These are phyloP conservation scores for Drosophila pachea DNA, from an alignment of 1,140 invertebrate genomes.

Conservation along the genomic window DNA sequence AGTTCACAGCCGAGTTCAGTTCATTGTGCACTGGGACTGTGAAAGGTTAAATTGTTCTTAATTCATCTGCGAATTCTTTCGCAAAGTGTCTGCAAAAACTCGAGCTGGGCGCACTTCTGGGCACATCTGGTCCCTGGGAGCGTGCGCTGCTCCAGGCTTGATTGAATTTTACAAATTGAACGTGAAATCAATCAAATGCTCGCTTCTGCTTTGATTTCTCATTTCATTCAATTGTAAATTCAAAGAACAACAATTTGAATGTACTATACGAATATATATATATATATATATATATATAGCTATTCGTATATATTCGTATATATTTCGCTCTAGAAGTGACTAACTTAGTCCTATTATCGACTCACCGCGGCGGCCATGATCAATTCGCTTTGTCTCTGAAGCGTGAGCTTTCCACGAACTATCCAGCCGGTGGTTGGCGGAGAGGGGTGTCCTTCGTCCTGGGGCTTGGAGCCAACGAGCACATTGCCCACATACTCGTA, in stretches of 20 bases:
- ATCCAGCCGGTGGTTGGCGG: conserved; percentile 77
- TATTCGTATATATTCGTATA: neutral
- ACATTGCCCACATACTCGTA: conserved; percentile 78
- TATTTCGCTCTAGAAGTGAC: neutral
- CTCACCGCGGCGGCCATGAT: conserved; percentile 75
- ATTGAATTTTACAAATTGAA: conserved; percentile 67
- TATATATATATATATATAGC: neutral
- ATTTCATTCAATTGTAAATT: conserved; percentile 36
- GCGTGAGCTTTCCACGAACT: conserved; percentile 73
- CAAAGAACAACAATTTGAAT: neutral
- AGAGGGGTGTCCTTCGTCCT: conserved; percentile 64
- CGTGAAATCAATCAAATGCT: conserved; percentile 62
- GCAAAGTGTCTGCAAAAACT: conserved; percentile 38
- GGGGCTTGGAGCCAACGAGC: conserved; percentile 73
- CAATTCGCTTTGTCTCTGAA: conserved; percentile 67
- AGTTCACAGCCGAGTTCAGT: conserved; percentile 72
- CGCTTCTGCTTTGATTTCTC: conserved; percentile 29
- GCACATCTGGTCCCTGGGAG: neutral
- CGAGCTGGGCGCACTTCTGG: conserved; percentile 8
- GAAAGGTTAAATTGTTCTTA: conserved; percentile 75
- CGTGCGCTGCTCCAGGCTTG: conserved; percentile 7
- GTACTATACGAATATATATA: neutral
- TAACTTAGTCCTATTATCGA: neutral
- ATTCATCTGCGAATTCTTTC: conserved; percentile 72
- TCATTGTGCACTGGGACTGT: conserved; percentile 61